Base-by-base conservation (phyloP, 2,888 invertebrate genomes). In the Euclidia mi region DNA sequence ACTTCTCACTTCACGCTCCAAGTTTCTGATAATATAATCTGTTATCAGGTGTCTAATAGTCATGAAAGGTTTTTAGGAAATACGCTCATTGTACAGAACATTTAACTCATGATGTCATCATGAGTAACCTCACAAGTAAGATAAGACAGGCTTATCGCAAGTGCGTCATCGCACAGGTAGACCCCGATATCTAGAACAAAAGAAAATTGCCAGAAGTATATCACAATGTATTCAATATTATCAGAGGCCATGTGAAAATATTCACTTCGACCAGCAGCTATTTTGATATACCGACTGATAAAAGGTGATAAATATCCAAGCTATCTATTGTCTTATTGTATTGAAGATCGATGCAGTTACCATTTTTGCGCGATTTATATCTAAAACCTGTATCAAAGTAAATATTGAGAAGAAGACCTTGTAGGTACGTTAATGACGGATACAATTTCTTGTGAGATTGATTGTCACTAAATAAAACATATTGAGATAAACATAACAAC, bases 91-190 rank as follows among this genome's bases (percentile, higher is more conserved):
- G 40, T 25, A 34, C 40, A 38, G 17, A 45, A 59, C 56, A 35
- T 40, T 28, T 75, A 66, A 66, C 49, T 53, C 60, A 77, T 90
- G 88, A 90, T 81, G 86, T 88, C 89, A 90, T 76, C 65, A 65
- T 78, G 78, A 82, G 71, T 78, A 79, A 84, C 81, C 84, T 81
- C 79, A 82, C 86, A 81, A 82, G 81, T 79, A 43, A 72, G 90
- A 89, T 90, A 90, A 88, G 78, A 56, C 12, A 41, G 47, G 43
- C 62, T 81, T 90, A 90, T 90, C 87, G 66, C 65, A 56, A 78
- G 76, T 76, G 75, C 77, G 81, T 84, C 84, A 86, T 75, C 71
- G 55, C 62, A 61, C 87, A 87, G 88, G 86, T 86, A 87, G 65
- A 55, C 64, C 61, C 63, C 57, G 18, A 57, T 62, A 65, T 52